Percentiles rank a stretch among this genome's conserved stretches.
These are phyloP conservation scores for Drosophila insularis DNA, from an alignment of 1,140 invertebrate genomes.

Conservation along the genomic window DNA sequence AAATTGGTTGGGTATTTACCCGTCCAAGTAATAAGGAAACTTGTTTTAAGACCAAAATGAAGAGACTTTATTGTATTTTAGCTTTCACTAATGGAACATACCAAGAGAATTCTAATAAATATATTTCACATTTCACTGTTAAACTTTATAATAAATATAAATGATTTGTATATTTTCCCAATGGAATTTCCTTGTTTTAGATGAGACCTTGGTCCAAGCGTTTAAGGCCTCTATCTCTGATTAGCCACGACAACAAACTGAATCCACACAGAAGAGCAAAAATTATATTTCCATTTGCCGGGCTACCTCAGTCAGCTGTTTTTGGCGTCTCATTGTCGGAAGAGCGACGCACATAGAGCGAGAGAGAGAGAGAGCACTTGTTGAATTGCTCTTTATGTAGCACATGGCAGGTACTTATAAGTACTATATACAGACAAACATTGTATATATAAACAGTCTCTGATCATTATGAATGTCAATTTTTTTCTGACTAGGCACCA, in stretches of 20 bases:
- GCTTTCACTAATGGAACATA: neutral
- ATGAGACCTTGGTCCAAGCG: constrained; percentile 19
- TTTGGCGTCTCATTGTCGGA: constrained; percentile 14
- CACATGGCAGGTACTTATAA: constrained; percentile 8
- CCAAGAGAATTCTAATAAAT: neutral
- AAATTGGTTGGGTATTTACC: neutral
- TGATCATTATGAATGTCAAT: constrained; percentile 21
- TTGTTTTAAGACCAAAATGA: constrained; percentile 3
- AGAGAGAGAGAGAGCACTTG: constrained; percentile 7
- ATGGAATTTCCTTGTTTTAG: neutral
- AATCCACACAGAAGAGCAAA: constrained; percentile 41
- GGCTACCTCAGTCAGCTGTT: constrained; percentile 49
- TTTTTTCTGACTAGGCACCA: neutral
- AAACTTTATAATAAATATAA: constrained; percentile 1
- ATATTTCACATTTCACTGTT: constrained; percentile 5
- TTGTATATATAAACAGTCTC: neutral
- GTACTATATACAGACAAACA: too few relatives aligned
- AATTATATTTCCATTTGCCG: constrained; percentile 31
- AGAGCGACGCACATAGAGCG: neutral
- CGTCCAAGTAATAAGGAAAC: constrained; percentile 3
- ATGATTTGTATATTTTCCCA: neutral
- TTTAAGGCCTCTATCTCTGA: constrained; percentile 29
- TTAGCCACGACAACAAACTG: constrained; percentile 53
- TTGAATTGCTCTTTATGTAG: neutral
- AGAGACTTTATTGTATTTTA: constrained; percentile 1